phyloP scores from a whole-genome alignment of 2,113 vertebrate genomes.

The Mungos mungo region DNA sequence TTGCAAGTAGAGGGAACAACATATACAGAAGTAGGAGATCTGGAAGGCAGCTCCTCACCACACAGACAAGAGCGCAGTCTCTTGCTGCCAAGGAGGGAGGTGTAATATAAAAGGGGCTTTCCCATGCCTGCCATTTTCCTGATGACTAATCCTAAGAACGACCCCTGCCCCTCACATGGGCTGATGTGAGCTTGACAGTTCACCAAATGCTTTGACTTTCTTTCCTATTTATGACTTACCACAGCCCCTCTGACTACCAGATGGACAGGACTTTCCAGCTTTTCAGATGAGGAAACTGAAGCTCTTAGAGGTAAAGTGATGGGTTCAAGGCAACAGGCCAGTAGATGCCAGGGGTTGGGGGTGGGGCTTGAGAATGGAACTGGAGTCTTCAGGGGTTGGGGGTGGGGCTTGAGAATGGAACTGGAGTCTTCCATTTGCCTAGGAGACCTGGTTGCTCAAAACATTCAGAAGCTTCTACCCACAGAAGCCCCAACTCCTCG shows the following conservation, averaged over 20 bases:
- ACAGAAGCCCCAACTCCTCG: not conserved
- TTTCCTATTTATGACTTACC: not conserved
- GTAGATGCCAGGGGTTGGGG: not conserved
- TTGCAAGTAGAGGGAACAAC: not conserved
- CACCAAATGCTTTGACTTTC: not conserved
- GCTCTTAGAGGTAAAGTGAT: not conserved
- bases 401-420: constrained; percentile 18
- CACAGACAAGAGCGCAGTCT: not conserved
- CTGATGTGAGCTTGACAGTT: not conserved
- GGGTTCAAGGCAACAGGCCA: not conserved
- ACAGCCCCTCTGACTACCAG: not conserved
- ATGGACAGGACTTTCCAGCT: not conserved
- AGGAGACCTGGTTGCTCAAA: constrained; percentile 44
- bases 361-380: constrained; percentile 20
- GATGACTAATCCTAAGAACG: not conserved
- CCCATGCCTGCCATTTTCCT: not conserved
- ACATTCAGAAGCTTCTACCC: constrained; percentile 16
- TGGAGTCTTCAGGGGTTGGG: not conserved
- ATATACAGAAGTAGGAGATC: not conserved
- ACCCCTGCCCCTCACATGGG: not conserved
- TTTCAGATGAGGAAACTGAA: not conserved
- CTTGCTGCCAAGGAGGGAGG: not conserved
- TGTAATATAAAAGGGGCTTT: not conserved
- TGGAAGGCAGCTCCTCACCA: not conserved
- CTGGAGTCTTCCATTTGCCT: constrained; percentile 58